A percentile compares a stretch with the other conserved stretches of the same genome.
Conservation (phyloP, 1,140 invertebrate species). For the Zeugodacus cucurbitae region DNA sequence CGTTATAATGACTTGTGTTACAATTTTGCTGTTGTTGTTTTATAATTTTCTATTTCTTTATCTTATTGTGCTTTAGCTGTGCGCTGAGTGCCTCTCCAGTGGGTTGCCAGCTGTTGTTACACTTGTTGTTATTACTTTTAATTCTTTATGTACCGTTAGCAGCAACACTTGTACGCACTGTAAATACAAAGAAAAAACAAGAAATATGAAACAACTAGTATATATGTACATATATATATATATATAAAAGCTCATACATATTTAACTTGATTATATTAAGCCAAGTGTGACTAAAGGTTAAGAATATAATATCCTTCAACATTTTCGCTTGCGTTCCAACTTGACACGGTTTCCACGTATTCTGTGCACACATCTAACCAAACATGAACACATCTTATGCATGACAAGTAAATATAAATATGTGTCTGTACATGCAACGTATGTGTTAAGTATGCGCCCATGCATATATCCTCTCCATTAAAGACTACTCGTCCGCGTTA, state of each 20-base stretch:
- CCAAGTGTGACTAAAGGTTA: background rate
- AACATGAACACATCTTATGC: background rate
- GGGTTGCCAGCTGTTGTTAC: background rate
- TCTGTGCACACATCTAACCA: background rate
- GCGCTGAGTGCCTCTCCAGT: background rate
- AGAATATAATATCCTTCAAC: slow-evolving; percentile 4
- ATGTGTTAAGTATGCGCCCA: background rate
- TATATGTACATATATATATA: background rate
- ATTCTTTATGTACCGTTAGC: background rate
- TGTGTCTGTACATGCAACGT: background rate
- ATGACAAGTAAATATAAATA: background rate
- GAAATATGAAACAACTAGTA: background rate
- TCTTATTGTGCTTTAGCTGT: background rate
- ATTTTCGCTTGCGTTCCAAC: background rate
- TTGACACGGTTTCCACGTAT: slow-evolving; percentile 2
- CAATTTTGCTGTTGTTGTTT: background rate
- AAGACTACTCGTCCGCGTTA: background rate
- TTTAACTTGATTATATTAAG: background rate
- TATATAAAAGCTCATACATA: background rate
- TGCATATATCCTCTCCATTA: slow-evolving; percentile 3
- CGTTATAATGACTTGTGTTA: background rate
- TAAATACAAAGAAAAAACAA: background rate
- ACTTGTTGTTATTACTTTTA: background rate
- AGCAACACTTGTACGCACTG: background rate
- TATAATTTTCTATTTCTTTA: background rate